Base-by-base conservation (phyloP, 92 coral and sea anemone species). In the Galaxea fascicularis region DNA sequence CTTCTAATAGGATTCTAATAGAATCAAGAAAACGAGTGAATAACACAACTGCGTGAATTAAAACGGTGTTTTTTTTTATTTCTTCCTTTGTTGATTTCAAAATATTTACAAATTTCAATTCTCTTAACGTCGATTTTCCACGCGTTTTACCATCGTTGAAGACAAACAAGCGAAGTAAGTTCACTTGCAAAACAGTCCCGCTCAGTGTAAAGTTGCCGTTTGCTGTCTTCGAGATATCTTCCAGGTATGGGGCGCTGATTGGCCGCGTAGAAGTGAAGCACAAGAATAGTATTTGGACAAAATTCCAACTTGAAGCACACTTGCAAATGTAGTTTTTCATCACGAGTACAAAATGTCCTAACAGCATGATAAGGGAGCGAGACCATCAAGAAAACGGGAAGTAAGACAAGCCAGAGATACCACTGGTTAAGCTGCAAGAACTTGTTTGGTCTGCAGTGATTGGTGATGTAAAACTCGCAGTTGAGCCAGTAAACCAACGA, bases 391-490 rank as follows among this genome's bases (percentile, higher is more conserved):
- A 67, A 80, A 22, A 64, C 51, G 15, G 85, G 85, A 29, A 80
- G 25, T 68, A 80, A n/a, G 52, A 62, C 29, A 9, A 76, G 54
- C 85, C 85, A 80, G 26, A 69, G 35, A 1, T 47, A 10, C 26
- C 54, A 54, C 10, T 0, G 21, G 27, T 80, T 80, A 17, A 54
- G 31, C 16, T 28, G 53, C 45, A 90, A 79, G n/a, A 87, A 73
- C 25, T 79, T 78, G 81, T 83, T 83, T 3, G 91, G 94, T 22
- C 39, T 90, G 51, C 77, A 78, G 58, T 87, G 85, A 77, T 90
- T 90, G 22, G 91, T 90, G 57, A 90, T 73, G 63, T 77, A 27
- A 58, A 87, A 90, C 47, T 72, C 57, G 30, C 78, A 26, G 85
- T 90, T 90, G 24, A 77, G 51, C 94, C 91, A 90, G 30, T 67